Evolutionary conservation across 1,140 invertebrate genomes (phyloP), one percentile per base, ranked within the genome.

Genomic region (Nebria ingens): DNA sequence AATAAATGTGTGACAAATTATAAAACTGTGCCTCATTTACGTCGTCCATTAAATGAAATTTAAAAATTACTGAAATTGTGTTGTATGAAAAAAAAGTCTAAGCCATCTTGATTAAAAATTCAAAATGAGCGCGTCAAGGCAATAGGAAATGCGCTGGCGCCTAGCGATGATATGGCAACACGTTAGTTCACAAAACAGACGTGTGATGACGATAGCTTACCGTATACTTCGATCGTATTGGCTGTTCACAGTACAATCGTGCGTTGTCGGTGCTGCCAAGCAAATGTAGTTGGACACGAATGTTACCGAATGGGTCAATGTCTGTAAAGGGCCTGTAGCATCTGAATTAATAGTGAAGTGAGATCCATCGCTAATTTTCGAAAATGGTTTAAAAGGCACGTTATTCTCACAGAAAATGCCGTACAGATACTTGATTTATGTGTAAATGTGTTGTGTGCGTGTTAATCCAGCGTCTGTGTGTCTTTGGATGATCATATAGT

Each of bases 331-430:
- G 40, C 40, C 40, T 45, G 40, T 45, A 45, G 78, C 76, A 79
- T 80, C 78, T 77, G 79, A 80, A 82, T 76, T 76, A 76, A 76
- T 75, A 77, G 78, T 79, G 77, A 77, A 76, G 75, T 75, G 78
- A 70, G 64, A 67, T 69, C 68, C 68, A 62, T 67, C 64, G 59
- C 61, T 54, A 64, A 55, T 61, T 34, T 55, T 45, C 67, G 9
- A 45, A 69, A 75, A 77, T 78, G 76, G 76, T 77, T 73, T 78
- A 78, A 75, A 52, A 29, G 54, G n/a, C n/a, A 51, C 56, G 51
- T 56, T 58, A 61, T 62, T 42, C 55, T 50, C 56, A 58, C 56
- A 51, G 55, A 60, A 63, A 62, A 64, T 64, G 64, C 63, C 55
- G 60, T 64, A 60, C 60, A 59, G 29, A 53, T 59, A 58, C 60